Evolutionary conservation across 30 jellyfish, hydroid and myxozoan species (phyloP).

Genomic region (Pelagia noctiluca): DNA sequence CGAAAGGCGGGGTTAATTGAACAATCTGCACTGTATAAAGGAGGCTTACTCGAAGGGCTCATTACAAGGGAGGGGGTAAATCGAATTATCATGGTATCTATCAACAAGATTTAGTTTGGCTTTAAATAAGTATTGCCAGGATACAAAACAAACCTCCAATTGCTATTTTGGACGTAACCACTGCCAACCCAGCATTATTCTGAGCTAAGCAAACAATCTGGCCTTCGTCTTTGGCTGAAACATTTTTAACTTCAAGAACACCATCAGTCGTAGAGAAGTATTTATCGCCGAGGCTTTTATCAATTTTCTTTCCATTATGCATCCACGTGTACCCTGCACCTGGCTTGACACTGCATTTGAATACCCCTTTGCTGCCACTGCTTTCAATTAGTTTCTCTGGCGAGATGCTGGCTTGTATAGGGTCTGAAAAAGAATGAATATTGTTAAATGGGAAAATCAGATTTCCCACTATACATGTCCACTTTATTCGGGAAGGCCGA

Average conservation of each 20-base stretch:
- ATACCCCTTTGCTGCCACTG: constrained; percentile 40
- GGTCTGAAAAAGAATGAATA: constrained; percentile 36
- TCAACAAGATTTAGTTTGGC: too few relatives aligned
- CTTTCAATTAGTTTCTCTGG: constrained; percentile 36
- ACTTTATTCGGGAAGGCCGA: too few relatives aligned
- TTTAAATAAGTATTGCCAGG: too few relatives aligned
- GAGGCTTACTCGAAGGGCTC: too few relatives aligned
- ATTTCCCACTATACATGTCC: not conserved
- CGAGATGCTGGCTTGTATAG: constrained; percentile 44
- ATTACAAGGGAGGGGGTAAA: too few relatives aligned
- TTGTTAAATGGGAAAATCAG: not conserved
- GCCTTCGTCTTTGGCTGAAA: constrained; percentile 59
- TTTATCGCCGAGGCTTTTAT: constrained; percentile 15
- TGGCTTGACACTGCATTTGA: constrained; percentile 69
- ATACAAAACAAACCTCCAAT: constrained; percentile 64
- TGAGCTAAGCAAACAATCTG: constrained; percentile 71
- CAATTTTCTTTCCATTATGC: constrained; percentile 69
- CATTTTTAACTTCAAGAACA: constrained; percentile 32
- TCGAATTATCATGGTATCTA: too few relatives aligned
- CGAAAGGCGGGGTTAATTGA: too few relatives aligned
- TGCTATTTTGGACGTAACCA: constrained; percentile 52
- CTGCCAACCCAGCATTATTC: constrained; percentile 65
- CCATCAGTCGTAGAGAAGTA: constrained; percentile 69
- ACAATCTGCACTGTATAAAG: too few relatives aligned
- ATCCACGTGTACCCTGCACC: constrained; percentile 85